Base-by-base conservation (phyloP, 2,797 vertebrate genomes). In the Poecilia wingei region DNA sequence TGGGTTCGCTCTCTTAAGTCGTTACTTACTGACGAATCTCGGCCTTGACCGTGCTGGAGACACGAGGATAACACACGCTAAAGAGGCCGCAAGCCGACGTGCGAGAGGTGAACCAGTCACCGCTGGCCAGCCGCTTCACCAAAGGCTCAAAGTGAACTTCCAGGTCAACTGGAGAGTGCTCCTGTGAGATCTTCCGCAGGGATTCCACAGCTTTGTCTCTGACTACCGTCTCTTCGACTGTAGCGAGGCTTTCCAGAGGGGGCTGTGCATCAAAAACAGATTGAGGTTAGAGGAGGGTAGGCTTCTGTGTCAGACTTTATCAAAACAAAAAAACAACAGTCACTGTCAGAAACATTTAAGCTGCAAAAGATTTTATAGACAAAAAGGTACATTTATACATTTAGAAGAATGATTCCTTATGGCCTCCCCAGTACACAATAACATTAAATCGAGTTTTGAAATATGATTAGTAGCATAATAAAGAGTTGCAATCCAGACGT, bases 21-120 rank as follows among this genome's bases (percentile, higher is more conserved):
- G 59, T 1, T 31, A 96, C 96, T 96, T 91, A 97, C 97, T 97
- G 96, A 47, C 97, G 95, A 45, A 97, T 96, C 92, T 97, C 97
- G 6, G 96, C 95, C 89, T 97, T 97, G 76, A 97, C 96, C 0
- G 95, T 95, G 90, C 95, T 96, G 88, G 96, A 96, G 36, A 97
- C 97, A 22, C 96, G 95, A 0, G 97, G 96, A 89, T 97, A 97
- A 91, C 96, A 97, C 46, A 97, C 97, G 0, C 96, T 96, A 87
- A 97, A 97, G 75, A 97, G 95, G 31, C 97, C 97, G 4, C 97
- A 97, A 14, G 97, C 97, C 45, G 97, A 97, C 45, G 97, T 97
- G 74, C 97, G 96, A 77, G 97, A 97, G 66, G 97, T 97, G 92
- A 97, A 97, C 97, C 97, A 97, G 94, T 97, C 97, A 68, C 97